These are phyloP conservation scores for Elanoides forficatus DNA, from an alignment of 2,113 vertebrate genomes.

Conservation along the genomic window DNA sequence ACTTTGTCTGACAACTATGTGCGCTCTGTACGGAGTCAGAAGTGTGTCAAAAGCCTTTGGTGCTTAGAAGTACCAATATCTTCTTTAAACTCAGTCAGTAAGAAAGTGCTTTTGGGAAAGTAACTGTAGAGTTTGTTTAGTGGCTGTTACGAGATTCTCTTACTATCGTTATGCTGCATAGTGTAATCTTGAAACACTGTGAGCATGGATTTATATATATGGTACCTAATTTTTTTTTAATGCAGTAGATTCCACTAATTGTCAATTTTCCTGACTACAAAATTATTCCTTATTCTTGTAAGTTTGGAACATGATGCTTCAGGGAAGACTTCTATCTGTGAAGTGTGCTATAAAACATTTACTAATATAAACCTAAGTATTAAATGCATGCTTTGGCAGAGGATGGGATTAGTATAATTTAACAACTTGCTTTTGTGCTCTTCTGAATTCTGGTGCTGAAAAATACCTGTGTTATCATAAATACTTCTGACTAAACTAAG, in stretches of 20 bases:
- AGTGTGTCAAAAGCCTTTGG: neutral
- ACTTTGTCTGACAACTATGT: neutral
- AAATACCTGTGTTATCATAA: neutral
- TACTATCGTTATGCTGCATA: fast-evolving
- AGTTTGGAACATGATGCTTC: neutral
- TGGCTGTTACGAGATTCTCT: neutral
- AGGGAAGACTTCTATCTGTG: neutral
- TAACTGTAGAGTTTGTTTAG: neutral
- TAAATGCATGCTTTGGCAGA: neutral
- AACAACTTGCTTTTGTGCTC: neutral
- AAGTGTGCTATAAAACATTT: neutral
- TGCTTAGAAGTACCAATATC: neutral
- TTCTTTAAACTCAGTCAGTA: neutral
- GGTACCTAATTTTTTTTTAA: neutral
- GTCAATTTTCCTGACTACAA: neutral
- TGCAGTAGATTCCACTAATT: neutral
- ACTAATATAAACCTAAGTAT: neutral
- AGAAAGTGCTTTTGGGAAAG: neutral
- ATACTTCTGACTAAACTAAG: neutral
- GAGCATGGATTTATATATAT: neutral
- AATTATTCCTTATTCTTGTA: neutral
- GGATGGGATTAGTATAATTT: conserved; percentile 17
- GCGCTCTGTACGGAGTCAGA: neutral
- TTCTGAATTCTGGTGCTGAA: neutral
- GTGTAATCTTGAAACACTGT: neutral